Evolutionary conservation across 2,797 vertebrate genomes (phyloP).

Genomic region (Poliocrania exsul): DNA sequence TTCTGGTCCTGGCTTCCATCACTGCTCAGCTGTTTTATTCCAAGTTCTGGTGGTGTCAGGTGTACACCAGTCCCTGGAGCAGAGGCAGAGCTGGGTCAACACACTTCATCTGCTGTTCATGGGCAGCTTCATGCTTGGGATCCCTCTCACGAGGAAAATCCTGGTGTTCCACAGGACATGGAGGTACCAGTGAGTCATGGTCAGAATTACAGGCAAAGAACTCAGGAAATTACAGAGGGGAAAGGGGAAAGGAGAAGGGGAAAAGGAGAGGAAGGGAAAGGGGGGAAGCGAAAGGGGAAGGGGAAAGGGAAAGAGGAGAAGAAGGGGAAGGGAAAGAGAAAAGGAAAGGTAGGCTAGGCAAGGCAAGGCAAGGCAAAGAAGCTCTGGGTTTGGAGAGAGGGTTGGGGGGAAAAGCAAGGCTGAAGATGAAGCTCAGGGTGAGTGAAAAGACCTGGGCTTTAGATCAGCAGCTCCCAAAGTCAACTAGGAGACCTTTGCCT

Average conservation of each 20-base stretch:
- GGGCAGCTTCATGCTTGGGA: neutral
- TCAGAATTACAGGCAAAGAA: neutral
- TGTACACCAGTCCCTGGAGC: neutral
- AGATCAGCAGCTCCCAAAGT: neutral
- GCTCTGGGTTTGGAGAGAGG: neutral
- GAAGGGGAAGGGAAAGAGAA: neutral
- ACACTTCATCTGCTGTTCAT: neutral
- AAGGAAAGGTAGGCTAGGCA: neutral
- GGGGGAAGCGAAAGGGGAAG: no score
- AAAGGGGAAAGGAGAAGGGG: no score
- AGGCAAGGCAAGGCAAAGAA: neutral
- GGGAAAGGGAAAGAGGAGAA: no score
- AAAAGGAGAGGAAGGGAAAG: neutral
- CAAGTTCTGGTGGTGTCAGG: neutral
- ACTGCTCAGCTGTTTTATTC: neutral
- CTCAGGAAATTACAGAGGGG: neutral
- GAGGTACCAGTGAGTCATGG: neutral
- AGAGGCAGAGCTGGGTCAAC: neutral
- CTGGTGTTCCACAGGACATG: neutral
- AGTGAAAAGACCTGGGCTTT: neutral
- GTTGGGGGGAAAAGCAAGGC: neutral
- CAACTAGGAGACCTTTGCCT: neutral
- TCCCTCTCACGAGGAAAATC: neutral
- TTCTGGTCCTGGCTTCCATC: neutral
- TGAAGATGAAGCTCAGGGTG: neutral